Evolutionary conservation across 2,888 invertebrate genomes (phyloP).

Genomic region (Teleogryllus oceanicus): DNA sequence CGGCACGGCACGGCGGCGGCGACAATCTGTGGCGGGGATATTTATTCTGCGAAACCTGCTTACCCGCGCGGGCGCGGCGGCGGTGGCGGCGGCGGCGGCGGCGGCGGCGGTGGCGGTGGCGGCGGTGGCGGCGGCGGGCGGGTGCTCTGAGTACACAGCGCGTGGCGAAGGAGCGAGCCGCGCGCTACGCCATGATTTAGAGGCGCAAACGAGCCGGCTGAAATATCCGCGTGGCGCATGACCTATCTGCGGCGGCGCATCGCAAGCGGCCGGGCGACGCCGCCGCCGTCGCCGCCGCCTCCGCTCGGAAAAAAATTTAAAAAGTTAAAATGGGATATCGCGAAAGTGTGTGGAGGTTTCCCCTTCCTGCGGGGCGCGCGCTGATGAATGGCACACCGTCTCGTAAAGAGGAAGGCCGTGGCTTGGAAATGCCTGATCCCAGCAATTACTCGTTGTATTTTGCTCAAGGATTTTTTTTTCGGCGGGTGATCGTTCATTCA

Average conservation of each 20-base stretch:
- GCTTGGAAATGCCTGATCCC: no score
- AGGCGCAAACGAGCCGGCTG: neutral
- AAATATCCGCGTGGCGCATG: neutral
- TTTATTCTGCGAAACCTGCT: constrained; percentile 18
- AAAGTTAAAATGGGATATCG: constrained; percentile 18
- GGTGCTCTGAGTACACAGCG: constrained; percentile 3
- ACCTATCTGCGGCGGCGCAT: constrained; percentile 18
- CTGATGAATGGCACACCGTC: no score
- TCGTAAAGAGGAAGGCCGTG: no score
- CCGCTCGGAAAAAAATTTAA: neutral
- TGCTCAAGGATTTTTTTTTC: no score
- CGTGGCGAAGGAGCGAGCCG: neutral
- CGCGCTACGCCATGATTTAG: neutral
- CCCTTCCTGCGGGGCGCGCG: no score
- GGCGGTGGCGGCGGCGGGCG: neutral
- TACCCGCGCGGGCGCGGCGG: neutral
- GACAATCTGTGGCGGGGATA: neutral
- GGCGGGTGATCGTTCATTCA: no score
- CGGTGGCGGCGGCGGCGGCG: neutral
- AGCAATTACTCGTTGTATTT: no score
- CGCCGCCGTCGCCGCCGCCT: neutral
- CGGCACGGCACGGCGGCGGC: neutral
- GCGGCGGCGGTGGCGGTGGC: neutral
- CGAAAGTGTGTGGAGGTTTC: neutral
- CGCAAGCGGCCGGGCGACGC: neutral